These are phyloP conservation scores for Cydia splendana DNA, from an alignment of 1,140 invertebrate species.

Conservation along the genomic window DNA sequence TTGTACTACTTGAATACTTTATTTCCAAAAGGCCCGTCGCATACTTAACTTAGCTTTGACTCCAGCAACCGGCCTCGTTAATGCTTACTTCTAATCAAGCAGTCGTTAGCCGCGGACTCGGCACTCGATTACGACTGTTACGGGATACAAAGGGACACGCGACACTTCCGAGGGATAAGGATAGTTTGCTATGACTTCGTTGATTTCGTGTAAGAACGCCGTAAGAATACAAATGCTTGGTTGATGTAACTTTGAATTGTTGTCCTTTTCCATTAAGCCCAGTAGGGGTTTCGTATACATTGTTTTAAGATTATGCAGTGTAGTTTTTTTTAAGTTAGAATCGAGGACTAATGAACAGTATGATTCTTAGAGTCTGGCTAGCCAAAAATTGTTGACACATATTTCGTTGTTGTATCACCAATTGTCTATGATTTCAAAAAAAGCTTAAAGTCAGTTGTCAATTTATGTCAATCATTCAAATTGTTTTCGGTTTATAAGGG, in stretches of 20 bases:
- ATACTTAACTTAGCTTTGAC: neutral
- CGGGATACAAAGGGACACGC: conserved; percentile 53
- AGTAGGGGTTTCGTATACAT: neutral
- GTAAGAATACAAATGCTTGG: conserved; percentile 23
- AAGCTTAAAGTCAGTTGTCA: too few relatives aligned
- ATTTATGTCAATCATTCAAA: too few relatives aligned
- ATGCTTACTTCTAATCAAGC: conserved; percentile 60
- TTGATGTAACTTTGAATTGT: conserved; percentile 30
- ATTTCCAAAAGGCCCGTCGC: neutral
- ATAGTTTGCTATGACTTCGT: conserved; percentile 27
- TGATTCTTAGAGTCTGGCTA: too few relatives aligned
- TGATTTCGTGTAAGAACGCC: conserved; percentile 26
- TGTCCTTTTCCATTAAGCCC: conserved; percentile 23
- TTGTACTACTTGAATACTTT: neutral
- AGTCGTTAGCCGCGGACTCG: conserved; percentile 54
- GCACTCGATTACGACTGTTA: conserved; percentile 58
- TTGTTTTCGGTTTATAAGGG: too few relatives aligned
- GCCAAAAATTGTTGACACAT: too few relatives aligned
- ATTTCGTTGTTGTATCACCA: too few relatives aligned
- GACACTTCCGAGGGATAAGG: conserved; percentile 57
- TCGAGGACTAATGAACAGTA: neutral
- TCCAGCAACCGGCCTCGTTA: conserved; percentile 37
- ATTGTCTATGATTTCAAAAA: too few relatives aligned
- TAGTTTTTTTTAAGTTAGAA: neutral
- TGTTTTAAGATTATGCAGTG: neutral